Evolutionary conservation across 64 coral and sea anemone species (phyloP), one percentile per base, ranked within the genome.

Genomic region (Actinia equina): DNA sequence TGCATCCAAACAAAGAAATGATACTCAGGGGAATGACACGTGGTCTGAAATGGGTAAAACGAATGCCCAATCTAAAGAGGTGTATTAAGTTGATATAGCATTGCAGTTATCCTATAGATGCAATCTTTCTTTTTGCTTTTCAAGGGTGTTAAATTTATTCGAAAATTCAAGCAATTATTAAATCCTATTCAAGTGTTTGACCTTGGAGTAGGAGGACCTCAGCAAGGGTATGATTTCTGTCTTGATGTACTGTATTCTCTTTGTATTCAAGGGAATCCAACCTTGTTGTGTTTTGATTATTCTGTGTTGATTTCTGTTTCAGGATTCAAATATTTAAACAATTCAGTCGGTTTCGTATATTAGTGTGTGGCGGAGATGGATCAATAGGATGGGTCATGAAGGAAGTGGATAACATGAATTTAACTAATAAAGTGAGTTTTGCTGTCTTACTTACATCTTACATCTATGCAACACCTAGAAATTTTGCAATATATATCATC

Each of bases 311-410:
- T 86, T 83, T 86, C 84, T 79, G 17, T 90, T 77, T 7, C 58
- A 84, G 94, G 91, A 65, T 85, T 95, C 42, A 99, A 95, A 71
- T 88, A 95, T 56, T 99, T 42, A 90, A 95, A 77, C 87, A 90
- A 74, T 92, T 99, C 87, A 90, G 93, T 55, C 88, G 91, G 59
- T 99, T 99, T 90, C 93, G 97, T 80, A 99, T 99, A 62, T 82
- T 99, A 59, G 91, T 99, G 14, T 93, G 97, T 89, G 97, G 97
- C 81, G 97, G 97, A 54, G 97, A 99, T 89, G 97, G 97, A 16
- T 99, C 97, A 44, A 89, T 99, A 59, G 97, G 97, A 13, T 99
- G 97, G 97, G 97, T 99, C 26, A 99, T 99, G 97, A 99, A 94
- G 83, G 97, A 99, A 91, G 93, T 99, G 56, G 97, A 99, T 84